Base-by-base conservation (phyloP, 2,888 invertebrate species). In the Andricus curvator region DNA sequence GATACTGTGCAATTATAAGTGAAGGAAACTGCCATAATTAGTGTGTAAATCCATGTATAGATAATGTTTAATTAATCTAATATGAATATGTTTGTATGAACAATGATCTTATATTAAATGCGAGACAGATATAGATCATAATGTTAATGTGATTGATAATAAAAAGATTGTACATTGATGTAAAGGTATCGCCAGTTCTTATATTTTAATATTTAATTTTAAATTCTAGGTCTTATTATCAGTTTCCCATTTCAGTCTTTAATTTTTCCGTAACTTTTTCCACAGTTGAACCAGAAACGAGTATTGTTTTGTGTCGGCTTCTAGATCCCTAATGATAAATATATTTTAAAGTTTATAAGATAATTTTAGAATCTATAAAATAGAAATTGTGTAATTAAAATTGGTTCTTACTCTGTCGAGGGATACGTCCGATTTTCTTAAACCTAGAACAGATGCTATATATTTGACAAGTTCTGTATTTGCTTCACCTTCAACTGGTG, bases 401-500 rank as follows among this genome's bases (percentile, higher is more conserved):
- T 77, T 20, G 37, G 25, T 25, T 41, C 77, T 85, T 80, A 94
- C 95, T 92, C 93, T 94, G 81, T 96, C 96, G 77, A 97, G 90
- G 0, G 94, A 93, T 0, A 97, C 94, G 87, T 96, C 95, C 83
- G 95, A 95, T 92, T 97, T 97, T 81, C 95, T 94, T 2, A 97
- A 87, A 17, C 95, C 95, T 56, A 97, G 91, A n/a, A 96, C 93
- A 84, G 94, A 94, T 0, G 96, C 94, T 76, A 97, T 92, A 88
- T 95, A 97, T 90, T 96, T 96, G 0, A 97, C 93, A 13, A 97
- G 93, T 90, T 96, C 97, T 60, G 95, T 94, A 88, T 97, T 97
- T 17, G 97, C 97, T 93, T 96, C 96, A 4, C 97, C 96, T 88
- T 97, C 97, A 6, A 95, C 94, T 0, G 97, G 96, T n/a, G 96